A percentile compares a stretch with the other conserved stretches of the same genome.
Conservation (phyloP, 2,888 invertebrate species). For the Lymantria dispar region DNA sequence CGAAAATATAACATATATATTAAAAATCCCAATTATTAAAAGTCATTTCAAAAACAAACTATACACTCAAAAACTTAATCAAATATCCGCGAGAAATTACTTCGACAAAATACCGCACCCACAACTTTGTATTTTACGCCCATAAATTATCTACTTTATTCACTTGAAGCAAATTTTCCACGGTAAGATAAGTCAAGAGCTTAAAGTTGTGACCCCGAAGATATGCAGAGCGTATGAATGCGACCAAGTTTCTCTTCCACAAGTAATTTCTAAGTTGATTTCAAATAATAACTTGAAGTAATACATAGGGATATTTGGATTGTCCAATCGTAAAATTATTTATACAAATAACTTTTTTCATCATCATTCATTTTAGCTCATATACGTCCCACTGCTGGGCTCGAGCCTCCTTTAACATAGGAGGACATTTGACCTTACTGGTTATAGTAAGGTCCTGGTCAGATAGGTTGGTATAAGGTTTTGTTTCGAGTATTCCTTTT, state of each 20-base stretch:
- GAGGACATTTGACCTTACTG: no score
- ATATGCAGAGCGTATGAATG: conserved; percentile 22
- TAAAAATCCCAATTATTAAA: no score
- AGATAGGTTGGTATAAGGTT: no score
- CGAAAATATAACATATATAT: no score
- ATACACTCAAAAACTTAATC: neutral
- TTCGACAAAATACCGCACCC: neutral
- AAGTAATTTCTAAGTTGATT: conserved; percentile 12
- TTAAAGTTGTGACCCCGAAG: conserved; percentile 21
- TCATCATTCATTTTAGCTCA: no score
- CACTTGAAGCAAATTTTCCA: neutral
- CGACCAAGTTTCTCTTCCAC: conserved; percentile 12
- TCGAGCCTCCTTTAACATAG: no score
- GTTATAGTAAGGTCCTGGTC: no score
- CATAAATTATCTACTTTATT: conserved; percentile 7
- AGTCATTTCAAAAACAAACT: no score
- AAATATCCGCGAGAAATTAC: neutral
- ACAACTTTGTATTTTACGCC: neutral
- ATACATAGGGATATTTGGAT: neutral
- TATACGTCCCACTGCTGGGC: no score
- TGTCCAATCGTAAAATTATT: neutral
- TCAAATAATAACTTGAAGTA: conserved; percentile 3
- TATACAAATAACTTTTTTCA: no score
- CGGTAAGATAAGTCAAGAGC: conserved; percentile 13
- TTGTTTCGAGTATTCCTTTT: no score